Base-by-base conservation (phyloP, 2,797 vertebrate genomes). In the Thunnus albacares region DNA sequence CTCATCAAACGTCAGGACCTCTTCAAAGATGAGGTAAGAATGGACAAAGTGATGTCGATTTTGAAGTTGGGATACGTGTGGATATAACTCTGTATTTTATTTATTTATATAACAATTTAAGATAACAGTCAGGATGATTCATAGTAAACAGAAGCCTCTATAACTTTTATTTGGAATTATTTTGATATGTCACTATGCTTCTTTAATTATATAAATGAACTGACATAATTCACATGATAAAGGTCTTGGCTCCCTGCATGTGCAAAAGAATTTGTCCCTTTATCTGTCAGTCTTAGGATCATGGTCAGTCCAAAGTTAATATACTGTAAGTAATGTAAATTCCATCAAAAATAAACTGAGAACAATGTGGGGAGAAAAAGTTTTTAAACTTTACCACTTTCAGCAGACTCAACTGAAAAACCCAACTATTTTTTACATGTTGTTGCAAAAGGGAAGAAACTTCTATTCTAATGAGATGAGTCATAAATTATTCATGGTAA, bases 1-100 rank as follows among this genome's bases (percentile, higher is more conserved):
- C 97, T 99, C 85, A 99, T 98, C 93, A 99, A 99, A 87, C 97
- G 97, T 26, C 98, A 99, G 91, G 98, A 99, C 87, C 96, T 99
- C 82, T 99, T 99, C 91, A 99, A 99, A 91, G 98, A 99, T 76
- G 98, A 99, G 96, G 98, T 99, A 75, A 92, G 89, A 43, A 61
- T 8, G 20, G 35, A 75, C 2, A 3, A 72, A 56, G 6, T 38
- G 71, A 68, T 33, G 20, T 24, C 43, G 52, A 63, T 28, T 57
- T 28, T 5, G 12, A 79, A 64, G 53, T 22, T 57, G 5, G 45
- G 38, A 12, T 15, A 4, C 10, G 3, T 22, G 43, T 9, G 26
- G 24, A 28, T 13, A 2, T 45, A 12, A 17, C 35, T 13, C 38
- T 43, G 49, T 5, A 49, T 22, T 38, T 60, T 14, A 24, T 20